Percentiles rank a stretch among this genome's conserved stretches.
These are phyloP conservation scores for Ctenopoma multispine DNA, from an alignment of 2,797 vertebrate genomes.

Conservation along the genomic window DNA sequence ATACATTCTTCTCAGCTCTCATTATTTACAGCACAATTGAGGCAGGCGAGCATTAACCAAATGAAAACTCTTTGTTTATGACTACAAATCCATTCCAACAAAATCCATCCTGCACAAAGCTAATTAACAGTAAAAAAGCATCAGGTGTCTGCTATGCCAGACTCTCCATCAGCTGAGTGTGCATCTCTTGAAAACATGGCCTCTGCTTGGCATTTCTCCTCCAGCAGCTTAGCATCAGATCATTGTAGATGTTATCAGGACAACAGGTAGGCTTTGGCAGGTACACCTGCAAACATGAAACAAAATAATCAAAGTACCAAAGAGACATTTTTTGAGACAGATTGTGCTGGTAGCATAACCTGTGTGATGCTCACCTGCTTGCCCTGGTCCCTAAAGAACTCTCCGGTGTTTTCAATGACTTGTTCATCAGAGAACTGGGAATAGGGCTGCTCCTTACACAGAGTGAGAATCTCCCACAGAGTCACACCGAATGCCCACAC, in stretches of 20 bases:
- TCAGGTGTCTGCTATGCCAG: slow-evolving; percentile 58
- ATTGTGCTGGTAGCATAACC: too few relatives aligned
- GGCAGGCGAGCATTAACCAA: slow-evolving; percentile 14
- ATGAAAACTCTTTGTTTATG: neutral
- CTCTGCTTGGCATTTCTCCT: slow-evolving; percentile 93
- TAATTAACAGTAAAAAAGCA: slow-evolving; percentile 11
- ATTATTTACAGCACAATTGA: slow-evolving; percentile 49
- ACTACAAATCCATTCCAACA: slow-evolving; percentile 4
- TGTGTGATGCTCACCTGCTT: slow-evolving; percentile 86
- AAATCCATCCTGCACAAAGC: slow-evolving; percentile 20
- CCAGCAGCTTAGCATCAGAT: slow-evolving; percentile 96
- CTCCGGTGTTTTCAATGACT: slow-evolving; percentile 98
- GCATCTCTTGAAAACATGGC: slow-evolving; percentile 93
- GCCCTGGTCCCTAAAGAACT: slow-evolving; percentile 96
- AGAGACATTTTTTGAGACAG: too few relatives aligned
- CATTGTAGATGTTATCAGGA: slow-evolving; percentile 89
- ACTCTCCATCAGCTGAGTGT: slow-evolving; percentile 86
- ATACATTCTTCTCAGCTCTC: slow-evolving; percentile 18
- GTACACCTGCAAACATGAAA: slow-evolving; percentile 84
- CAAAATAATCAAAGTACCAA: neutral
- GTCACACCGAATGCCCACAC: slow-evolving; percentile 98
- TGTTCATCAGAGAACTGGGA: slow-evolving; percentile 95
- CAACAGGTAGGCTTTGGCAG: slow-evolving; percentile 91
- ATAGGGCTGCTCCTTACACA: slow-evolving; percentile 95
- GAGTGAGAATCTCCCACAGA: slow-evolving; percentile 94